Base-by-base conservation (phyloP, 2,888 invertebrate genomes). In the Heliconius ismenius region DNA sequence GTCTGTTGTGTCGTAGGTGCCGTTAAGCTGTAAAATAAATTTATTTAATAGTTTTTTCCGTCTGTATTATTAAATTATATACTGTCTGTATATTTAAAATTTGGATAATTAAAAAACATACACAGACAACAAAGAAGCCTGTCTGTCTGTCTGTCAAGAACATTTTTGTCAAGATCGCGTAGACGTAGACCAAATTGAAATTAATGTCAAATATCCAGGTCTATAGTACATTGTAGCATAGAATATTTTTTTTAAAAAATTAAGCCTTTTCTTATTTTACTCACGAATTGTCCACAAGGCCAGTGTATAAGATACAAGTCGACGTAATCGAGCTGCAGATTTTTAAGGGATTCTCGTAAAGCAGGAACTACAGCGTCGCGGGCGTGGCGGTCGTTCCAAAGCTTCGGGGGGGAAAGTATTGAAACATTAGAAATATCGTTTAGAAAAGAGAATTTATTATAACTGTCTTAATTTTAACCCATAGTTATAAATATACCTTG, bases 231-330 rank as follows among this genome's bases (percentile, higher is more conserved):
- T 43, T 43, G 15, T 15, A 43, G 43, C 43, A 43, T 54, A 54
- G 54, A 4, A n/a, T n/a, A 4, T n/a, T n/a, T n/a, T n/a, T n/a
- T n/a, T n/a, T 10, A 7, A 7, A 54, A 26, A 62, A 24, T 60
- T 26, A 13, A 62, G 24, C n/a, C 6, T 24, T 24, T 15, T 32
- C 4, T 21, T 10, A 64, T 9, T 9, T 21, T 9, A 79, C 82
- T 79, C 67, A 82, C 81, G 63, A 79, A 82, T 54, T 80, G 79
- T 73, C 79, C 79, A 32, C 70, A 28, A 3, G 80, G 80, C 78
- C 79, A 79, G 36, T 79, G 79, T 63, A 98, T 96, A 18, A 98
- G 93, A 85, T 97, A 98, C 9, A 92, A 79, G 78, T 92, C 90
- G 0, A 92, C 88, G 58, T 90, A 91, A 0, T 88, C 85, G 74